phyloP scores from a whole-genome alignment of 1,140 invertebrate species.

The Papilio glaucus region DNA sequence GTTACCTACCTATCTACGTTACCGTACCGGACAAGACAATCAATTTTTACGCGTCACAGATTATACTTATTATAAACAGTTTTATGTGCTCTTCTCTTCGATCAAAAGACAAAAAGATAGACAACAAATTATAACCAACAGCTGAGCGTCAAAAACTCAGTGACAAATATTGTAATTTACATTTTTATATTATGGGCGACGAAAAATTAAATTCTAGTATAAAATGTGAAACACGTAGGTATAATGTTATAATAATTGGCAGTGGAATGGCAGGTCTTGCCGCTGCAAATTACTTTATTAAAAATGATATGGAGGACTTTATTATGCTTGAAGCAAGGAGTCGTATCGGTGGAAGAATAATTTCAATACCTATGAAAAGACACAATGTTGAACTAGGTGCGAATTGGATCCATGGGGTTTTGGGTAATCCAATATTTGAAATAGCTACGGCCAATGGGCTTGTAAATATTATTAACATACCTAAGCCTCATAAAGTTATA shows the following conservation, averaged over 20 bases:
- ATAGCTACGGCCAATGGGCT: conserved; percentile 92
- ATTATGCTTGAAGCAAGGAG: conserved; percentile 91
- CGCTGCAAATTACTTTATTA: conserved; percentile 92
- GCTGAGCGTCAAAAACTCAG: conserved; percentile 74
- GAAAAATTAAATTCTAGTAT: conserved; percentile 78
- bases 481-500: conserved; percentile 93
- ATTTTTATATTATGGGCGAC: conserved; percentile 78
- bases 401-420: conserved; percentile 97
- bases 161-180: conserved; percentile 63
- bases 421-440: conserved; percentile 93
- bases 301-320: conserved; percentile 91
- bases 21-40: neutral
- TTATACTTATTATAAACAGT: conserved; percentile 6
- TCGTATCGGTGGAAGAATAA: conserved; percentile 91
- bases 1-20: neutral
- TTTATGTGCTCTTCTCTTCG: too few relatives aligned
- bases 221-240: conserved; percentile 80
- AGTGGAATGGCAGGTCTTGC: conserved; percentile 94
- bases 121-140: conserved; percentile 45
- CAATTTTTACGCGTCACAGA: neutral
- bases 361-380: conserved; percentile 89
- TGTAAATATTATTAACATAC: conserved; percentile 91
- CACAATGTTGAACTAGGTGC: conserved; percentile 92
- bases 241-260: conserved; percentile 92
- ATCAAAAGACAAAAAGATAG: conserved; percentile 41